A percentile compares a stretch with the other conserved stretches of the same genome.
Evolutionary conservation across 2,888 invertebrate genomes (phyloP).

Genomic region (Coenonympha arcania): DNA sequence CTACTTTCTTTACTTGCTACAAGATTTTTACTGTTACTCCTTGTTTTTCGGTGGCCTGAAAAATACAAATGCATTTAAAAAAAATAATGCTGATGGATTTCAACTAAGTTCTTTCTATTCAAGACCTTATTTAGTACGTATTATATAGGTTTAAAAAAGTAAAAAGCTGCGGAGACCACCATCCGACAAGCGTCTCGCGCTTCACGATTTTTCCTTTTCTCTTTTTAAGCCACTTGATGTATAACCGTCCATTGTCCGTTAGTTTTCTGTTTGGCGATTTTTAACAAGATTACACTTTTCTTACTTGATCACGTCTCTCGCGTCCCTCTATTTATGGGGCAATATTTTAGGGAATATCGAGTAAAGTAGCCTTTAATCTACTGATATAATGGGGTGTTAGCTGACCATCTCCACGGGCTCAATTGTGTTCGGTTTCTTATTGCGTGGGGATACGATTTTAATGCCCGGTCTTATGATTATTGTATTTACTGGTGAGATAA

Average conservation of each 20-base stretch:
- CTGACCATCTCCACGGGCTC: slow-evolving; percentile 43
- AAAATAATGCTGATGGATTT: too few species aligned
- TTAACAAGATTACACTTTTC: slow-evolving; percentile 66
- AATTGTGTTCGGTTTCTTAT: slow-evolving; percentile 62
- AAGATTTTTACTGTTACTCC: too few species aligned
- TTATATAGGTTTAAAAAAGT: background rate
- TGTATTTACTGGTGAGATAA: slow-evolving; percentile 31
- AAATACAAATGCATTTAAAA: too few species aligned
- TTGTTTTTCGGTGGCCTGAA: too few species aligned
- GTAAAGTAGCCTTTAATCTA: slow-evolving; percentile 73
- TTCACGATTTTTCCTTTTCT: slow-evolving; percentile 39
- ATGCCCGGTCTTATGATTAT: slow-evolving; percentile 42
- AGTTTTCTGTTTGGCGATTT: slow-evolving; percentile 72
- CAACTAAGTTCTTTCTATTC: too few species aligned
- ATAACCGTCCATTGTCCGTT: slow-evolving; percentile 61
- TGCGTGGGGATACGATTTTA: slow-evolving; percentile 44
- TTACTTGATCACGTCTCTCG: slow-evolving; percentile 67
- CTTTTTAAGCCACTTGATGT: slow-evolving; percentile 65
- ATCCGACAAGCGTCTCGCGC: background rate
- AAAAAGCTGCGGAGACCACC: background rate
- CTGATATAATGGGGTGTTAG: slow-evolving; percentile 66
- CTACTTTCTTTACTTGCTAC: too few species aligned
- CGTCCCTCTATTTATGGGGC: slow-evolving; percentile 69
- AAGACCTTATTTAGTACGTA: too few species aligned
- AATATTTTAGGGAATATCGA: slow-evolving; percentile 73